Evolutionary conservation across 2,113 vertebrate genomes (phyloP).

Genomic region (Erinaceus europaeus): DNA sequence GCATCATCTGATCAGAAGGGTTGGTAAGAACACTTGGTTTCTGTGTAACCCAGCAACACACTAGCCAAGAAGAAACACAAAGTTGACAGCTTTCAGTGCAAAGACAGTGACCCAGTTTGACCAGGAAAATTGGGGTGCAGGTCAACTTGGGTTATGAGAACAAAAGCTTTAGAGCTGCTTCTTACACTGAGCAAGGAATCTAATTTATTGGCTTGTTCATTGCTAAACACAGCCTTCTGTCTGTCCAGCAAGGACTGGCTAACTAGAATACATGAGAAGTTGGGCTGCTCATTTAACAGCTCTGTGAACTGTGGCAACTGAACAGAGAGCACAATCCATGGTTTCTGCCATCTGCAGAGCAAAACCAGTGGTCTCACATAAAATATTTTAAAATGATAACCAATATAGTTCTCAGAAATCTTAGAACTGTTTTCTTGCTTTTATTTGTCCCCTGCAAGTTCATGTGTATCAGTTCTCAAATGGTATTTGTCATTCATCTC

Average conservation of each 20-base stretch:
- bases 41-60: background rate
- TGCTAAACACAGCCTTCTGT: background rate
- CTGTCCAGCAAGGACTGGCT: background rate
- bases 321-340: background rate
- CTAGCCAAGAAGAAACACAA: background rate
- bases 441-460: no score
- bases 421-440: no score
- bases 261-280: background rate
- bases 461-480: no score
- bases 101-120: background rate
- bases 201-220: background rate
- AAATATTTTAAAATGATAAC: no score
- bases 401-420: no score
- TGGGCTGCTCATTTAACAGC: background rate
- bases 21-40: background rate
- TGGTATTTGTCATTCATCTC: no score
- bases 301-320: background rate
- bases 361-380: background rate
- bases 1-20: background rate
- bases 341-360: background rate
- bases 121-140: background rate
- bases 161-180: background rate
- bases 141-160: background rate
- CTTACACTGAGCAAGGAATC: background rate
- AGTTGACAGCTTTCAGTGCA: background rate